Base-by-base conservation (phyloP, 2,888 invertebrate species). In the Cybosia mesomella region DNA sequence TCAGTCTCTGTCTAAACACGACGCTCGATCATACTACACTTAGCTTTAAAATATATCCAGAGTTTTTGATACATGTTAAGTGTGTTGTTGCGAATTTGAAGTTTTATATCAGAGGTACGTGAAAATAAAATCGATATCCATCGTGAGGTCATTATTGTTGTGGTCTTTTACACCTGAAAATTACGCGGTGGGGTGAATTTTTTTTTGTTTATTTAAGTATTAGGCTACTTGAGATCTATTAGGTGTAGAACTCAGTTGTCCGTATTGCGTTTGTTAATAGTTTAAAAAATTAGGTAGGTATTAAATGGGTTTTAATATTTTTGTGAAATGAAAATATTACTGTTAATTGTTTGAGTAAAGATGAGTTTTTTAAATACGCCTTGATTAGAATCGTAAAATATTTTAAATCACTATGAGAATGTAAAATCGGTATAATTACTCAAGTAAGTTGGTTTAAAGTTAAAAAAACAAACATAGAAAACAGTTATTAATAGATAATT, bases 141-240 rank as follows among this genome's bases (percentile, higher is more conserved):
- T 76, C 21, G 75, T 73, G 72, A 75, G 77, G 77, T 74, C 75
- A 72, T 71, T 62, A 49, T 75, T 70, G 67, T 70, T 71, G 71
- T 70, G 70, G 68, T 72, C 61, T 55, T 62, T 70, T 59, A 64
- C n/a, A 28, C 18, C 13, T 13, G 39, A 39, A 39, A 39, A 39
- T 36, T 36, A 11, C 36, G 36, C 43, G 43, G 43, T 43, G 43
- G 43, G 43, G 15, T 39, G 15, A 18, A 10, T 24, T 3, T 3
- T 13, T 13, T 8, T n/a, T 18, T 43, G n/a, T 18, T n/a, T 49
- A n/a, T n/a, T 49, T 49, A n/a, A 43, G 1, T 18, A 43, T 18
- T 49, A n/a, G n/a, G 49, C 9, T 49, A 5, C 15, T 18, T 10
- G 8, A 34, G 34, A 3, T 1, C 1, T 49, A 8, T 49, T 49